phyloP scores from a whole-genome alignment of 2,888 invertebrate genomes.

The Pseudococcus viburni region DNA sequence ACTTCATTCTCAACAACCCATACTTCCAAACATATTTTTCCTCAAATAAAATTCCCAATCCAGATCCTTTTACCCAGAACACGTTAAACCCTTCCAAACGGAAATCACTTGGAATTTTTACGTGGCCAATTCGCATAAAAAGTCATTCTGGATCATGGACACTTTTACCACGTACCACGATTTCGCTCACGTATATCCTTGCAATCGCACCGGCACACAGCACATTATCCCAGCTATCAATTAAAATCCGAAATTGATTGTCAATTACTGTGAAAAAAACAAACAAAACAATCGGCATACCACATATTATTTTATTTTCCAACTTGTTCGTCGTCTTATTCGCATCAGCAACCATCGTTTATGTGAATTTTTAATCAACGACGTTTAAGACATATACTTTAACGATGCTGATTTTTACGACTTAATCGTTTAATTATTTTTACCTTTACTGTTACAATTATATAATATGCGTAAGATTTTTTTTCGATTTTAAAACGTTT shows the following conservation, averaged over 20 bases:
- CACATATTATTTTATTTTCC: not conserved
- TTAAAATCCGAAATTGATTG: constrained; percentile 11
- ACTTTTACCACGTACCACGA: not conserved
- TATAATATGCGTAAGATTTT: constrained; percentile 13
- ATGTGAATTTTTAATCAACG: constrained; percentile 28
- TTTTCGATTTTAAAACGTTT: constrained; percentile 1
- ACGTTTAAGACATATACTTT: not conserved
- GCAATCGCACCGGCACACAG: not conserved
- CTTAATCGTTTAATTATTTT: constrained; percentile 46
- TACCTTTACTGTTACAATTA: constrained; percentile 50
- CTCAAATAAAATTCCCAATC: too few species aligned
- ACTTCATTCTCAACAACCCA: too few species aligned
- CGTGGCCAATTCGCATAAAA: too few species aligned
- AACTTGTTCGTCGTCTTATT: not conserved
- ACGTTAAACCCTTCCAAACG: too few species aligned
- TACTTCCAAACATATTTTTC: too few species aligned
- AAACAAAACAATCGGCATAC: not conserved
- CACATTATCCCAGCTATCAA: not conserved
- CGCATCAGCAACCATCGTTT: not conserved
- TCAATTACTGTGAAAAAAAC: not conserved
- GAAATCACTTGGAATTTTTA: too few species aligned
- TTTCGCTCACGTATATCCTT: not conserved
- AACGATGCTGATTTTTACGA: constrained; percentile 35
- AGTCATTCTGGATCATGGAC: not conserved
- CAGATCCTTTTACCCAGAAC: too few species aligned